Evolutionary conservation across 1,140 invertebrate species (phyloP), one percentile per base, ranked within the genome.

Genomic region (Panagrolaimus sp.): DNA sequence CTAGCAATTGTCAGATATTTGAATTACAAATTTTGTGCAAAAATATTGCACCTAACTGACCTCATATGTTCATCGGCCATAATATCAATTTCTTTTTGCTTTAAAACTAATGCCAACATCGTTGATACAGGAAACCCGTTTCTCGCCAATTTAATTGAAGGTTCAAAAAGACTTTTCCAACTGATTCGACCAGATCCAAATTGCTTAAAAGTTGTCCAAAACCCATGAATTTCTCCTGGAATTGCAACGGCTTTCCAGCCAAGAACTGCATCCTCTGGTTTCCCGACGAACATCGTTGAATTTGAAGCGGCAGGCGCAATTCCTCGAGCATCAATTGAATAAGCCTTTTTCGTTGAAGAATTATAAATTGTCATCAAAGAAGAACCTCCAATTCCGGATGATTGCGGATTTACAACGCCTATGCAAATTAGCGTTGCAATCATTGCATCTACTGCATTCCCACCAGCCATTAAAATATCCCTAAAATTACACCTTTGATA

Each of bases 141-240:
- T 90, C 90, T 79, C 91, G 92, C 77, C 69, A 82, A 48, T 17
- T 71, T 58, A 69, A 83, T 80, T 1, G 80, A 68, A 21, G 80
- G 80, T 32, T 77, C 43, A 43, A 82, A 52, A 8, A 82, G 63
- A 15, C 67, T 43, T 55, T 72, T 79, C 80, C 80, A 82, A 7
- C 72, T 44, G 9, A 38, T 38, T 38, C 32, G 32, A 4, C 32
- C 32, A 7, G 32, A 38, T 2, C 32, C 32, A 7, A 4, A 38
- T 38, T 7, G 32, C 32, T 38, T 2, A 38, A 94, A 89, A 0
- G 91, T 90, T 69, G 88, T 87, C 88, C 90, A 90, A 79, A 93
- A 93, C 2, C 93, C 94, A 70, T 88, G 88, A 1, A 96, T 79
- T 84, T 96, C 93, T 1, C 94, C 94, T 5, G 94, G 94, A 12